Percentiles rank a stretch among this genome's conserved stretches.
These are phyloP conservation scores for Myiozetetes cayanensis DNA, from an alignment of 2,113 vertebrate species.

Conservation along the genomic window DNA sequence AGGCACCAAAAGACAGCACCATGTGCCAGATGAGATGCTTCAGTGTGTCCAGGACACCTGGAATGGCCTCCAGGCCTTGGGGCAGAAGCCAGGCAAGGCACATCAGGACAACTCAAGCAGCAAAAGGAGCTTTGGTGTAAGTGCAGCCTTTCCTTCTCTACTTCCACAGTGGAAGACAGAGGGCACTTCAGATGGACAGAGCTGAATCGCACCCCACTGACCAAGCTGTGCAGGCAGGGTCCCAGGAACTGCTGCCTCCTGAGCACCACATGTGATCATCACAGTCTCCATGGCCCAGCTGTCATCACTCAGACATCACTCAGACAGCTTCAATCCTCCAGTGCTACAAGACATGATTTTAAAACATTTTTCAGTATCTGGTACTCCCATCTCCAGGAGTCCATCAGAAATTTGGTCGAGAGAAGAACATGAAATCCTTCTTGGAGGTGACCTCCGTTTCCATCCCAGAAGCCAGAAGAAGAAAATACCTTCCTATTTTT, in stretches of 20 bases:
- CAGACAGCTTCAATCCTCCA: background rate
- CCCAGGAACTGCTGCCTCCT: background rate
- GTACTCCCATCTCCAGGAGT: background rate
- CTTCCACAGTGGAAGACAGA: background rate
- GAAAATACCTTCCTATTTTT: background rate
- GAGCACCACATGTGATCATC: rapidly evolving
- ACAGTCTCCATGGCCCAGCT: background rate
- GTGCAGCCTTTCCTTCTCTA: background rate
- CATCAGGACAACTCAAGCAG: background rate
- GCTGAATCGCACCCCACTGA: background rate
- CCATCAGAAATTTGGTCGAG: background rate
- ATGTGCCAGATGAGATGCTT: background rate
- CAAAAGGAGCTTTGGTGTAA: background rate
- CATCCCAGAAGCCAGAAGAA: background rate
- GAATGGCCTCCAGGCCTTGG: background rate
- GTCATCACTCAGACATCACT: background rate
- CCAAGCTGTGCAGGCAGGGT: background rate
- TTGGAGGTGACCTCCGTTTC: background rate
- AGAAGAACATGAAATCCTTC: background rate
- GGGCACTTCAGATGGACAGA: background rate
- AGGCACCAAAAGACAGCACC: background rate
- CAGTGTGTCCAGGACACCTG: background rate
- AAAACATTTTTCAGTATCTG: background rate
- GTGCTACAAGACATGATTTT: background rate
- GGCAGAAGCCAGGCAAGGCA: background rate